Conservation (phyloP, 1,140 invertebrate genomes). For the Papilio polytes region DNA sequence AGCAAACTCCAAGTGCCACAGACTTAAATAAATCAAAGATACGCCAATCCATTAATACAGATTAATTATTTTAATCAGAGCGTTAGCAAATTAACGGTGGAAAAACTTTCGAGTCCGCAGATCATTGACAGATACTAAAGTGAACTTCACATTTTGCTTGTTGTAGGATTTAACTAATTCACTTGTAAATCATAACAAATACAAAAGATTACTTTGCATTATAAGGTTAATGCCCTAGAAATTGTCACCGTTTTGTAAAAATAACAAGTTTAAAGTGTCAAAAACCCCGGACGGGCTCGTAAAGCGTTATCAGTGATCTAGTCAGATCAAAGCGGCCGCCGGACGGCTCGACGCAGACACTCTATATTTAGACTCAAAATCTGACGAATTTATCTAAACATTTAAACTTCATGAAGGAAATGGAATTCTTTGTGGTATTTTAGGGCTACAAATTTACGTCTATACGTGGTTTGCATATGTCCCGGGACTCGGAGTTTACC, state of each 20-base stretch:
- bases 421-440: not conserved
- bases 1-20: not conserved
- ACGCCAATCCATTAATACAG: not conserved
- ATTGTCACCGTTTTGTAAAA: not conserved
- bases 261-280: conserved; percentile 13
- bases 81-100: not conserved
- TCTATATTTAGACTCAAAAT: not conserved
- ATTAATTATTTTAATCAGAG: not conserved
- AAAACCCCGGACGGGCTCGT: conserved; percentile 2
- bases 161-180: not conserved
- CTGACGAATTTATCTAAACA: not conserved
- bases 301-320: not conserved
- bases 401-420: not conserved
- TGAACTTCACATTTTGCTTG: no score
- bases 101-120: not conserved
- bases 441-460: no score
- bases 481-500: no score
- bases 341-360: not conserved
- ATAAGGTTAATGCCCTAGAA: not conserved
- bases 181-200: not conserved
- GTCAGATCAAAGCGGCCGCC: conserved; percentile 4
- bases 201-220: not conserved
- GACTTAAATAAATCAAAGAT: not conserved
- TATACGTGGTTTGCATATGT: no score
- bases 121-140: not conserved